phyloP scores from a whole-genome alignment of 2,797 vertebrate species.

The Podarcis lilfordi region DNA sequence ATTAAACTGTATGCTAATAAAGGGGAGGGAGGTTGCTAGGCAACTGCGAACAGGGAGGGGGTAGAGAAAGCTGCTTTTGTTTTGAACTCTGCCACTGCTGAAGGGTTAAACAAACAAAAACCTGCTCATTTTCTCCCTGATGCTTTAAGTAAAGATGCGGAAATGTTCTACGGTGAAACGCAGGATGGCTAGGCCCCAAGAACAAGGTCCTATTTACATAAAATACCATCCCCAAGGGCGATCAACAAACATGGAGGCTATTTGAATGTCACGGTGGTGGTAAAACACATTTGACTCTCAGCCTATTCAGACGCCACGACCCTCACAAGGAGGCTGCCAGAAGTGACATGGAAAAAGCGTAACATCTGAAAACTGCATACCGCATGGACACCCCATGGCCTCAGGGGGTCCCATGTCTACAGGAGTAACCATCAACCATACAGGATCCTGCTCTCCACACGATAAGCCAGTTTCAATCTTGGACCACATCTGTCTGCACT shows the following conservation, averaged over 20 bases:
- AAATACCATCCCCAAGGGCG: background rate
- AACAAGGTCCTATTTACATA: slow-evolving; percentile 16
- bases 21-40: slow-evolving; percentile 72
- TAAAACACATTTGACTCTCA: slow-evolving; percentile 9
- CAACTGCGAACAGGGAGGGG: slow-evolving; percentile 58
- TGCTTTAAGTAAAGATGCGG: slow-evolving; percentile 7
- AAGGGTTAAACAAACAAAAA: slow-evolving; percentile 67
- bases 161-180: background rate
- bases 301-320: slow-evolving; percentile 9
- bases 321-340: background rate
- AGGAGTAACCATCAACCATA: background rate
- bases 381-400: background rate
- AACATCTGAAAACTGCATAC: background rate
- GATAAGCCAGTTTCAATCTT: background rate
- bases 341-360: background rate
- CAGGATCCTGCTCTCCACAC: background rate
- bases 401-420: background rate
- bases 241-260: slow-evolving; percentile 20
- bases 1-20: slow-evolving; percentile 75
- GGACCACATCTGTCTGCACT: too few species aligned
- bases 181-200: slow-evolving; percentile 13
- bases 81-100: slow-evolving; percentile 65
- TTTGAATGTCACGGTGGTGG: background rate
- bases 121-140: slow-evolving; percentile 38
- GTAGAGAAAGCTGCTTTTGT: slow-evolving; percentile 64